A percentile compares a stretch with the other conserved stretches of the same genome.
phyloP scores from a whole-genome alignment of 2,797 vertebrate genomes.

The Mormyrops attenuatus region DNA sequence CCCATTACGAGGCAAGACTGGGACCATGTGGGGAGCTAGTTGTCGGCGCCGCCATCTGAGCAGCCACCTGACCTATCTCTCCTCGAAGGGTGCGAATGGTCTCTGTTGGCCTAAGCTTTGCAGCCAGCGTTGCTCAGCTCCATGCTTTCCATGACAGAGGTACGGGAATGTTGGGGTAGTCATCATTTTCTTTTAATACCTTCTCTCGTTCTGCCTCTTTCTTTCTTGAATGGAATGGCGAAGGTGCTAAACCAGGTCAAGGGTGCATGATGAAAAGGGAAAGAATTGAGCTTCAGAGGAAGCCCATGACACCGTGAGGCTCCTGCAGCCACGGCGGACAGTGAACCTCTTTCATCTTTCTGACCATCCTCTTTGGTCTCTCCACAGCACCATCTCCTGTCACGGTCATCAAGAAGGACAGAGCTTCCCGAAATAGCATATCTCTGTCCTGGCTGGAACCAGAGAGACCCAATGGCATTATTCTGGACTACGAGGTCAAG shows the following conservation, averaged over 20 bases:
- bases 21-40: slow-evolving; percentile 77
- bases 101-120: neutral
- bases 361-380: slow-evolving; percentile 15
- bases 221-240: slow-evolving; percentile 22
- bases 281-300: slow-evolving; percentile 58
- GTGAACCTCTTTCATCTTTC: slow-evolving; percentile 22
- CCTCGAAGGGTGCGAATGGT: neutral
- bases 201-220: neutral
- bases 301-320: slow-evolving; percentile 36
- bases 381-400: slow-evolving; percentile 87
- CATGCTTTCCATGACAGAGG: slow-evolving; percentile 19
- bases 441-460: slow-evolving; percentile 94
- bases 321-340: slow-evolving; percentile 35
- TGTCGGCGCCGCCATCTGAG: slow-evolving; percentile 37
- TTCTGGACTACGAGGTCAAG: slow-evolving; percentile 98
- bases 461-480: slow-evolving; percentile 93
- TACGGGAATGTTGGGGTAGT: neutral
- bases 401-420: slow-evolving; percentile 83
- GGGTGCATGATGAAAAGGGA: slow-evolving; percentile 43
- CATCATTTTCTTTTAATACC: neutral
- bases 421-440: slow-evolving; percentile 86
- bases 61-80: slow-evolving; percentile 23
- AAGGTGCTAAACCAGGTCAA: slow-evolving; percentile 55
- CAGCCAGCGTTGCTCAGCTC: neutral
- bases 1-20: slow-evolving; percentile 73